These are phyloP conservation scores for Pteria penguin DNA, from an alignment of 2,888 invertebrate genomes.

Conservation along the genomic window DNA sequence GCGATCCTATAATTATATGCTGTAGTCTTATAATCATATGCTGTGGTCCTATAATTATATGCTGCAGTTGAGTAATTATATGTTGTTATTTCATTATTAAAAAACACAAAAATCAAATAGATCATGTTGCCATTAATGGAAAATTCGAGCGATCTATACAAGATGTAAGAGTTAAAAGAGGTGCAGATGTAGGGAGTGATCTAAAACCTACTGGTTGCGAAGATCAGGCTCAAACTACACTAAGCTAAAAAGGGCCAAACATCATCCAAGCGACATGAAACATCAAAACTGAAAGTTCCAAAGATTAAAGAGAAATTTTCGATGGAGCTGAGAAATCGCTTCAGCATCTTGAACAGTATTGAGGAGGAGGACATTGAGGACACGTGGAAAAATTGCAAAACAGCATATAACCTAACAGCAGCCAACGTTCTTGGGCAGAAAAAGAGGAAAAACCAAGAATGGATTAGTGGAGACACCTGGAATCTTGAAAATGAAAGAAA, in stretches of 20 bases:
- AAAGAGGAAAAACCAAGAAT: conserved; percentile 8
- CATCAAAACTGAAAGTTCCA: conserved; percentile 1
- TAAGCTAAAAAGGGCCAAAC: background rate
- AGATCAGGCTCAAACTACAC: background rate
- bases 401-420: background rate
- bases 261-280: conserved; percentile 2
- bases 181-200: background rate
- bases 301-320: conserved; percentile 7
- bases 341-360: background rate
- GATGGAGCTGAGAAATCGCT: conserved; percentile 6
- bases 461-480: no score
- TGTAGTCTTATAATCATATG: no score
- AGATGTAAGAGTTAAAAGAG: background rate
- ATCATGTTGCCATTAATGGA: conserved; percentile 6
- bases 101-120: conserved; percentile 12
- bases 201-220: background rate
- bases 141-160: background rate
- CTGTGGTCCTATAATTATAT: no score
- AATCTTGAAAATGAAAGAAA: no score
- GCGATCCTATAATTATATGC: no score
- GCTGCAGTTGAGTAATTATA: no score
- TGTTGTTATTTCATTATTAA: background rate
- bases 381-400: background rate
- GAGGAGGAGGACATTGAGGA: background rate
- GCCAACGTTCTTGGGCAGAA: background rate